A percentile compares a stretch with the other conserved stretches of the same genome.
Evolutionary conservation across 2,888 invertebrate genomes (phyloP).

Genomic region (Rhabditoides inermis): DNA sequence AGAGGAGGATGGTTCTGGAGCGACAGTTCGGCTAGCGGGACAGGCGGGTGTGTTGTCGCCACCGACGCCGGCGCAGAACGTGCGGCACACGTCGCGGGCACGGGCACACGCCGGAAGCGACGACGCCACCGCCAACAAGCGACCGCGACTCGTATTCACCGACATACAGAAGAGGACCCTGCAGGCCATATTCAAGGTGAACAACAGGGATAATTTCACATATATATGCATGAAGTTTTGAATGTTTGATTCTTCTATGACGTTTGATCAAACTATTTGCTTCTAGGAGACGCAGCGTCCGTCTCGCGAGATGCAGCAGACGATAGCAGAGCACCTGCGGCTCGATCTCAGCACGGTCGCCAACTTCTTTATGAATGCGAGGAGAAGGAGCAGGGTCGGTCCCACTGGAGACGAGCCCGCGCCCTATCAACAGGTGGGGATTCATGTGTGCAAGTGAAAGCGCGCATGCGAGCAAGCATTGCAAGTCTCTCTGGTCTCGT

Average conservation of each 20-base stretch:
- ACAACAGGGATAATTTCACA: background rate
- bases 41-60: too few species aligned
- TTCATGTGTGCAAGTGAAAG: background rate
- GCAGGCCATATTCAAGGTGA: conserved; percentile 54
- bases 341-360: conserved; percentile 59
- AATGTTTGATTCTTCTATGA: background rate
- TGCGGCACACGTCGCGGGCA: conserved; percentile 21
- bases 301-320: conserved; percentile 50
- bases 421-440: conserved; percentile 31
- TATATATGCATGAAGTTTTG: background rate
- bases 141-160: conserved; percentile 98
- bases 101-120: conserved; percentile 14
- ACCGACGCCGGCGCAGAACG: conserved; percentile 49
- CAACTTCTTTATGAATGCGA: conserved; percentile 99
- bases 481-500: background rate
- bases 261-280: conserved; percentile 37
- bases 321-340: conserved; percentile 48
- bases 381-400: conserved; percentile 64
- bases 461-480: background rate
- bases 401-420: conserved; percentile 25
- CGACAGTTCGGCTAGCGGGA: too few species aligned
- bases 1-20: conserved; percentile 11
- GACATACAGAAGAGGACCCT: conserved; percentile 99
- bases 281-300: conserved; percentile 52
- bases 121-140: conserved; percentile 62